phyloP scores from a whole-genome alignment of 2,888 invertebrate species.

The Hemaris fuciformis region DNA sequence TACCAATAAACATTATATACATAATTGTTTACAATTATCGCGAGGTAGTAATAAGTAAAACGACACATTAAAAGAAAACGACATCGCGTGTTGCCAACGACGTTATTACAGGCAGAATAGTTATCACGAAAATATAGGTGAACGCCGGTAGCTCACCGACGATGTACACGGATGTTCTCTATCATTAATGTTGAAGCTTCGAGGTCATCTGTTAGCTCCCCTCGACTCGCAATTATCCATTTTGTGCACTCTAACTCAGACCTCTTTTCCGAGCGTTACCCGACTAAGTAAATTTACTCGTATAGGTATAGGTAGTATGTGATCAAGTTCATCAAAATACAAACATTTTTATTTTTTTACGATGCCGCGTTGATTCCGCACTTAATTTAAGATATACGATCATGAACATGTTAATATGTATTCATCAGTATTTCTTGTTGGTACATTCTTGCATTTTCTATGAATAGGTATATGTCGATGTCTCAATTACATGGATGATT shows the following conservation, averaged over 20 bases:
- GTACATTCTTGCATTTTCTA: background rate
- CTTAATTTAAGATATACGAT: background rate
- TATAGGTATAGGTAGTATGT: too few species aligned
- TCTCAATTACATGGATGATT: background rate
- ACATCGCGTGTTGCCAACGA: background rate
- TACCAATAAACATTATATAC: background rate
- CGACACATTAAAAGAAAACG: background rate
- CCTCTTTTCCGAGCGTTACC: background rate
- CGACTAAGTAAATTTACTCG: background rate
- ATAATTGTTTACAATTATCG: background rate
- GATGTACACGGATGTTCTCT: constrained; percentile 7
- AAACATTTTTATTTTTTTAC: too few species aligned
- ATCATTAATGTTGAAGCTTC: constrained; percentile 8
- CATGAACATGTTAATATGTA: background rate
- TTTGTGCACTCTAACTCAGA: constrained; percentile 15
- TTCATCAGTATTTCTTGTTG: background rate
- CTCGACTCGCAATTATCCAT: constrained; percentile 23
- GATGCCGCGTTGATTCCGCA: too few species aligned
- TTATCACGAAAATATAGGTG: background rate
- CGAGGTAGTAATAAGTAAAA: background rate
- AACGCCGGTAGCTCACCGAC: background rate
- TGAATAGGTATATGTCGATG: background rate
- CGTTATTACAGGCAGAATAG: background rate
- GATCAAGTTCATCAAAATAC: too few species aligned
- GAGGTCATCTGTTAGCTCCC: constrained; percentile 15